These are phyloP conservation scores for Euthynnus affinis DNA, from an alignment of 2,797 vertebrate species.

Conservation along the genomic window DNA sequence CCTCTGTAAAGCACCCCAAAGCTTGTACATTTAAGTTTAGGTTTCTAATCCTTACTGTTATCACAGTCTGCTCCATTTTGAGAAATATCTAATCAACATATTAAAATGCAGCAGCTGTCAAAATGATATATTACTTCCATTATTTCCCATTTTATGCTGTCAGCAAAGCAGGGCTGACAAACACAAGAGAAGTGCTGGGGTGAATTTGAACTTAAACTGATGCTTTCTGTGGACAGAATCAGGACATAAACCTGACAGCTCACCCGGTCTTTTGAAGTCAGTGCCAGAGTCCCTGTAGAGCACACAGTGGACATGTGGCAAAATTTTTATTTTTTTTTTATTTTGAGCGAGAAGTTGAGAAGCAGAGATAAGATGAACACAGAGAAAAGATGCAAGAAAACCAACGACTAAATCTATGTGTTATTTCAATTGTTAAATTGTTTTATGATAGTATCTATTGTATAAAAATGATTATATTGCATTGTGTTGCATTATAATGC, in stretches of 20 bases:
- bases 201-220: slow-evolving; percentile 37
- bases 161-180: slow-evolving; percentile 19
- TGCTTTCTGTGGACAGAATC: slow-evolving; percentile 42
- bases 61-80: neutral
- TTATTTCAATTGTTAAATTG: neutral
- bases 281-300: neutral
- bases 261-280: slow-evolving; percentile 11
- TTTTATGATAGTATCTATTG: neutral
- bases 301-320: neutral
- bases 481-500: neutral
- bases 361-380: neutral
- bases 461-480: too few relatives aligned
- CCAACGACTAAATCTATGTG: too few relatives aligned
- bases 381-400: neutral
- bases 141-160: slow-evolving; percentile 28
- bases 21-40: too few relatives aligned
- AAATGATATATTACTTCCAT: slow-evolving; percentile 37
- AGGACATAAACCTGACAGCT: slow-evolving; percentile 24
- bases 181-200: slow-evolving; percentile 27
- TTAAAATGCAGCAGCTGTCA: slow-evolving; percentile 42
- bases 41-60: too few relatives aligned
- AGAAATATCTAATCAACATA: slow-evolving; percentile 11
- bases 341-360: neutral
- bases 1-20: too few relatives aligned
- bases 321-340: too few relatives aligned